These are phyloP conservation scores for Stenichneumon culpator DNA, from an alignment of 2,888 invertebrate species.

Conservation along the genomic window DNA sequence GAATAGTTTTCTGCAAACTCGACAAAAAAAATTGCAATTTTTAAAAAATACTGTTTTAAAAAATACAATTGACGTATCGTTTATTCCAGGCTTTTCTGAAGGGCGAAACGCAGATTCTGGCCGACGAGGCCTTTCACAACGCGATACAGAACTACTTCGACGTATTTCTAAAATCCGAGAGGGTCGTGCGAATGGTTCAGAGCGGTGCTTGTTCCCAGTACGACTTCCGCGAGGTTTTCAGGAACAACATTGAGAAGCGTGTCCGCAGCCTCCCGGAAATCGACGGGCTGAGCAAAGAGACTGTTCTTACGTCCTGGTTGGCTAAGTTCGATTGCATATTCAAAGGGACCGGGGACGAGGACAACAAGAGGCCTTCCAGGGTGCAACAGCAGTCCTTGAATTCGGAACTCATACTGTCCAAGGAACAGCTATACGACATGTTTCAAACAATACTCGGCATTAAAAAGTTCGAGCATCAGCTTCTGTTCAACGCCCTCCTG, in stretches of 20 bases:
- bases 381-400: constrained; percentile 96
- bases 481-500: constrained; percentile 99
- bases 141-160: constrained; percentile 98
- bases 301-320: constrained; percentile 99
- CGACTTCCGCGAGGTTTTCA: constrained; percentile 99
- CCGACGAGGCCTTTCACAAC: constrained; percentile 99
- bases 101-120: constrained; percentile 99
- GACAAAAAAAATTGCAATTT: not conserved
- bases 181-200: constrained; percentile 98
- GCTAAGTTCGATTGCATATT: constrained; percentile 99
- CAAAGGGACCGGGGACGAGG: constrained; percentile 96
- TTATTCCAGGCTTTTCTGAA: constrained; percentile 93
- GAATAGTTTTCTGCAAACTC: no score
- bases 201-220: constrained; percentile 99
- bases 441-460: constrained; percentile 99
- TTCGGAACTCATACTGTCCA: constrained; percentile 97
- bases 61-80: not conserved
- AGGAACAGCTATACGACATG: constrained; percentile 99
- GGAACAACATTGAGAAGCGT: constrained; percentile 99
- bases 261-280: constrained; percentile 99
- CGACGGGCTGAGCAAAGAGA: constrained; percentile 99
- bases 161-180: constrained; percentile 98
- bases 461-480: constrained; percentile 99
- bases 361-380: constrained; percentile 93
- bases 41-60: not conserved